Evolutionary conservation across 1,140 invertebrate species (phyloP), one percentile per base, ranked within the genome.

Genomic region (Oncopodura yosiiana): DNA sequence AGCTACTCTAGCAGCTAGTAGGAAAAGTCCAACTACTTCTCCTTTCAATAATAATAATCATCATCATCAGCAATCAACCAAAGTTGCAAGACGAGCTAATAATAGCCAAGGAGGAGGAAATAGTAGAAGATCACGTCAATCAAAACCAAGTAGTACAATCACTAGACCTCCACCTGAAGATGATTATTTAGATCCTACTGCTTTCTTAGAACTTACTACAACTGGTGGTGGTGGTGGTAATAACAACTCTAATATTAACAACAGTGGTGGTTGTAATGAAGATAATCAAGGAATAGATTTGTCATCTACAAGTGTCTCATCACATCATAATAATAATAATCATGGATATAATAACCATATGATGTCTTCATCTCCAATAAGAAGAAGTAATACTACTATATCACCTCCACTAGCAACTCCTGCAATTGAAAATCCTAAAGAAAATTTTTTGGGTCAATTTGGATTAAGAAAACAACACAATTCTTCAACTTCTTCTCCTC

Each of bases 131-230:
- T 18, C 26, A 43, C 42, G 38, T 5, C 39, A 46, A 24, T 37
- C 29, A 37, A 56, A 50, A 36, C 45, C 38, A 5, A 42, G 51
- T 39, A 24, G n/a, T n/a, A 61, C 45, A 30, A 50, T 53, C 36
- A 58, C 57, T n/a, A 54, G 53, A 38, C 38, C 50, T 23, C 42
- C 49, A 39, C 16, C 29, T 38, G 60, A 62, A 16, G 61, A 60
- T 19, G 59, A 57, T 8, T 48, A 23, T n/a, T 18, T 63, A 29
- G 61, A 63, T 38, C 61, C 61, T 9, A 53, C 58, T 4, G 57
- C 61, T 0, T 54, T 63, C 51, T 39, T 63, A 14, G 57, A 63
- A 41, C 29, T 59, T 27, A 52, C 49, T 24, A 53, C 49, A 0
- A 32, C 23, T 18, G 26, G 16, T 23, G 29, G 27, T 19, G 45